Conservation (phyloP, 2,888 invertebrate genomes). For the Scaptomyza tumidula region DNA sequence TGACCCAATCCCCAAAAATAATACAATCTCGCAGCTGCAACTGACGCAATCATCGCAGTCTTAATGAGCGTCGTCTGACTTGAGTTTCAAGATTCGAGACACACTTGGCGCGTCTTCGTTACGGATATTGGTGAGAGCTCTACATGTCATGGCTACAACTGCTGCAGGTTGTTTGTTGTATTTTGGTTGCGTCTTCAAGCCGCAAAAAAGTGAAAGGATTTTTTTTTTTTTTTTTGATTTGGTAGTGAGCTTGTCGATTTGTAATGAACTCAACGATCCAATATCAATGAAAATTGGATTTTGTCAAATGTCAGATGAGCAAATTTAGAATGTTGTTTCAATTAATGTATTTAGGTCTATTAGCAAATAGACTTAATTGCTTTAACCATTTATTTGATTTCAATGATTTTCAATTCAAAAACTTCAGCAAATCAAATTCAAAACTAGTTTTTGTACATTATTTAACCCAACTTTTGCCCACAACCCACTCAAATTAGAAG, state of each 20-base stretch:
- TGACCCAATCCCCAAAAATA: slow-evolving; percentile 19
- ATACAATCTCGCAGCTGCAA: slow-evolving; percentile 43
- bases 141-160: slow-evolving; percentile 43
- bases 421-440: no score
- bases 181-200: slow-evolving; percentile 27
- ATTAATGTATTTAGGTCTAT: slow-evolving; percentile 12
- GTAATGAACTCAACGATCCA: slow-evolving; percentile 16
- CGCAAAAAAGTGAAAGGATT: slow-evolving; percentile 75
- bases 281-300: slow-evolving; percentile 46
- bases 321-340: slow-evolving; percentile 38
- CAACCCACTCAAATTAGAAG: slow-evolving; percentile 2
- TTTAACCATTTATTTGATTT: background rate
- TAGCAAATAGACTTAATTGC: background rate
- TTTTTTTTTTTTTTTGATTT: slow-evolving; percentile 49
- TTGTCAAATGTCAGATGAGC: slow-evolving; percentile 16
- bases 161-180: slow-evolving; percentile 14
- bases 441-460: no score
- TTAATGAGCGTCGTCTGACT: slow-evolving; percentile 60
- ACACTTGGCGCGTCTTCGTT: slow-evolving; percentile 36
- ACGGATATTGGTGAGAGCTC: slow-evolving; percentile 47
- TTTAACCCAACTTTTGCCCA: background rate
- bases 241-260: slow-evolving; percentile 8
- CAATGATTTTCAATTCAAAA: no score
- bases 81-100: slow-evolving; percentile 23
- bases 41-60: slow-evolving; percentile 52